phyloP scores from a whole-genome alignment of 2,888 invertebrate species.

The Catocala nupta region DNA sequence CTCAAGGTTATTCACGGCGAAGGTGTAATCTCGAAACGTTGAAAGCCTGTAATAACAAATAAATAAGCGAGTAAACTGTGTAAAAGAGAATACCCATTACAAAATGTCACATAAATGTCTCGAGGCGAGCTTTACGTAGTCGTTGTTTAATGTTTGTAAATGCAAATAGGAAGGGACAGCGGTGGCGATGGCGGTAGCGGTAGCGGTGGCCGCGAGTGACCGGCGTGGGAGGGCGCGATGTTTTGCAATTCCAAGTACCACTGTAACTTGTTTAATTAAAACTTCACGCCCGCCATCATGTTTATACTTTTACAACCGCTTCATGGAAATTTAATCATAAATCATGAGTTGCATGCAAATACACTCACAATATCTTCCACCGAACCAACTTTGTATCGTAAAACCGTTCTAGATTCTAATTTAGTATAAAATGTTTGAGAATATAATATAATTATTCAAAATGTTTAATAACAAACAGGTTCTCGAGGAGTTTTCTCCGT shows the following conservation, averaged over 20 bases:
- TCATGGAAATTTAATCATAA: conserved; percentile 39
- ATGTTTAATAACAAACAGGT: conserved; percentile 35
- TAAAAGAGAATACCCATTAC: conserved; percentile 1
- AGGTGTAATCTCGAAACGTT: too few relatives aligned
- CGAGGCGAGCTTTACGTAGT: conserved; percentile 19
- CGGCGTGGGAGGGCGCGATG: conserved; percentile 17
- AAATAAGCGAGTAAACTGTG: neutral
- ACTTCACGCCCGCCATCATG: conserved; percentile 44
- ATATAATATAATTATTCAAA: conserved; percentile 32
- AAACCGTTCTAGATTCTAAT: conserved; percentile 4
- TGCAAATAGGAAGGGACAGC: conserved; percentile 32
- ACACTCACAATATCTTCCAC: conserved; percentile 18
- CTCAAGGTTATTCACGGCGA: too few relatives aligned
- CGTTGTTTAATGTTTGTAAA: conserved; percentile 19
- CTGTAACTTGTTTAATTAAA: conserved; percentile 61
- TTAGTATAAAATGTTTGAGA: conserved; percentile 19
- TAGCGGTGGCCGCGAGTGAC: neutral
- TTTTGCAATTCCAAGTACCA: conserved; percentile 56
- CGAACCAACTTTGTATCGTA: conserved; percentile 3
- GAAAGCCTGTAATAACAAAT: too few relatives aligned
- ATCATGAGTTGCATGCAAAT: conserved; percentile 43
- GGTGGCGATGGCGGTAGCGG: neutral
- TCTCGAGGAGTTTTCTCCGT: conserved; percentile 23
- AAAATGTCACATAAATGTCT: conserved; percentile 6
- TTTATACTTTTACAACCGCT: conserved; percentile 42